Percentiles rank a stretch among this genome's conserved stretches.
Evolutionary conservation across 2,113 vertebrate species (phyloP).

Genomic region (Gnathonemus echidnorhynchus): DNA sequence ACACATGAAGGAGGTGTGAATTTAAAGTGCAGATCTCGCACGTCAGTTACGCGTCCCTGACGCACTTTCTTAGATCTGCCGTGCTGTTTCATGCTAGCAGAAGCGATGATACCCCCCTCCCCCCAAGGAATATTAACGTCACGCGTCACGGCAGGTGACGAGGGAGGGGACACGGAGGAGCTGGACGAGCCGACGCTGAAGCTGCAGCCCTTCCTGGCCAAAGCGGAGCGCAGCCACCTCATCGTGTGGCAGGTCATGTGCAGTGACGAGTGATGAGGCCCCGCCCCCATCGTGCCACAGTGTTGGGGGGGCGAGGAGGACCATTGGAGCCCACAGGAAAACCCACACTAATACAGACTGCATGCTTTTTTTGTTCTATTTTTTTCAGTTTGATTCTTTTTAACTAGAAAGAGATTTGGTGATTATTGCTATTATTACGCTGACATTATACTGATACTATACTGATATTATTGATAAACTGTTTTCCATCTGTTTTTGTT

Average conservation of each 20-base stretch:
- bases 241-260: conserved; percentile 91
- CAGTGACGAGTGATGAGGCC: conserved; percentile 56
- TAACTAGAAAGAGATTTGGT: conserved; percentile 3
- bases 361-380: conserved; percentile 54
- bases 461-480: conserved; percentile 18
- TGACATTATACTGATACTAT: conserved; percentile 7
- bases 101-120: background rate
- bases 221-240: conserved; percentile 94
- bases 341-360: conserved; percentile 46
- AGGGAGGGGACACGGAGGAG: conserved; percentile 75
- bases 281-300: background rate
- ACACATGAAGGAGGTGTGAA: background rate
- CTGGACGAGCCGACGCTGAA: conserved; percentile 72
- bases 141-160: conserved; percentile 68
- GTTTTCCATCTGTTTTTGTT: conserved; percentile 12
- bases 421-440: conserved; percentile 9
- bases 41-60: background rate
- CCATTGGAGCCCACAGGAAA: conserved; percentile 16
- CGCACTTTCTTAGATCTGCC: background rate
- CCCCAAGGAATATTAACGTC: background rate
- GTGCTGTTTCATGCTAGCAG: background rate
- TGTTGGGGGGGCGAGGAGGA: conserved; percentile 34
- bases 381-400: conserved; percentile 15
- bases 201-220: conserved; percentile 81
- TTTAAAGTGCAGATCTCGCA: background rate